phyloP scores from a whole-genome alignment of 2,797 vertebrate genomes.

The Podargus strigoides region DNA sequence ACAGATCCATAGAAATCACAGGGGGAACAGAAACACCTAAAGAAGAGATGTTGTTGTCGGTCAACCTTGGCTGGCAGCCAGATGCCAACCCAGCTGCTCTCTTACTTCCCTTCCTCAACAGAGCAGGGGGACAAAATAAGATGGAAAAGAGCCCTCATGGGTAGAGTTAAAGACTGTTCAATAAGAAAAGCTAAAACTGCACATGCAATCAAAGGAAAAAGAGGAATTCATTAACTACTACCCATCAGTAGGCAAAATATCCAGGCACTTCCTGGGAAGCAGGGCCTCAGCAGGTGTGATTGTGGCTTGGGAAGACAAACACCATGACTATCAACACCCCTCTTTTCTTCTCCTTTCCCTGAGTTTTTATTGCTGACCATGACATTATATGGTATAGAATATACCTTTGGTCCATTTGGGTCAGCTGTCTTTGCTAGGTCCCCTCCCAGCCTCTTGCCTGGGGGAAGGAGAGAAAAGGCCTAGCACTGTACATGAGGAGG shows the following conservation, averaged over 20 bases:
- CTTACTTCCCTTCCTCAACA: not conserved
- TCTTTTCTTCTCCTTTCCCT: not conserved
- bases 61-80: not conserved
- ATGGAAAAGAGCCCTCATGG: not conserved
- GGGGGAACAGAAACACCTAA: not conserved
- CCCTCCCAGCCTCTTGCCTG: not conserved
- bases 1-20: not conserved
- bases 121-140: not conserved
- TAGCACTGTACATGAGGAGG: not conserved
- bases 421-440: not conserved
- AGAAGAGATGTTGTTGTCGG: not conserved
- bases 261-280: not conserved
- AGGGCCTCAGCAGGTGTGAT: not conserved
- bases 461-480: not conserved
- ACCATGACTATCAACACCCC: not conserved
- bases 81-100: not conserved
- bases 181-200: not conserved
- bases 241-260: rapidly evolving
- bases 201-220: not conserved
- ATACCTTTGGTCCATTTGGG: not conserved
- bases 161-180: not conserved
- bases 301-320: not conserved
- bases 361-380: not conserved
- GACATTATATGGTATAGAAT: not conserved
- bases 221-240: not conserved